Evolutionary conservation across 2,113 vertebrate genomes (phyloP), one percentile per base, ranked within the genome.

Genomic region (Rhinopomastus cyanomelas): DNA sequence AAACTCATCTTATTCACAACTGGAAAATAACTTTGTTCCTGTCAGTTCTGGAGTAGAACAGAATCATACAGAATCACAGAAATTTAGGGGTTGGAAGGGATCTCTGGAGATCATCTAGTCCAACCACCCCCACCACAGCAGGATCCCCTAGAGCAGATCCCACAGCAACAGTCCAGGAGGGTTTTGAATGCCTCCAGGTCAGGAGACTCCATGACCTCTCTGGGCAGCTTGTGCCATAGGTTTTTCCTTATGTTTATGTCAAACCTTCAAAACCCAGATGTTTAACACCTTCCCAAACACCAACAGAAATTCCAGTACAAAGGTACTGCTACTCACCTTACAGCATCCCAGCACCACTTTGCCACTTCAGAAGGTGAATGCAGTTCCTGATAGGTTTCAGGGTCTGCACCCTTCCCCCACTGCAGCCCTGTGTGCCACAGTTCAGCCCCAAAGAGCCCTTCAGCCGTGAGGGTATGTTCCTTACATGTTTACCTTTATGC

Each of bases 291-390:
- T 57, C 52, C 72, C 9, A 7, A 74, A 29, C 44, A 72, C 27
- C 22, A 67, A 13, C 8, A 94, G 64, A 66, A 55, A 44, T 68
- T 48, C 32, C 2, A 1, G 26, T 32, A 49, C 72, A 42, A 57
- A 56, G 5, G 42, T 23, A 66, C 21, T 11, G 4, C 26, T 32
- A 34, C n/a, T 61, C 60, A 68, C 32, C 42, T 17, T 25, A 5
- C 0, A 3, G 44, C 19, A 85, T 4, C 0, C 17, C 0, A 0
- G n/a, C 36, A 61, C 30, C 1, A 0, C 56, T 62, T 32, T n/a
- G 22, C 67, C 0, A 0, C 7, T 51, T 59, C 48, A 65, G n/a
- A 13, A 17, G 5, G 5, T 39, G 13, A 82, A 30, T 20, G 51
- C 3, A 1, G 13, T 55, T 59, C 44, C 27, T 1, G 4, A 68